Conservation (phyloP, 2,113 vertebrate genomes). For the Corythornis vintsioides region DNA sequence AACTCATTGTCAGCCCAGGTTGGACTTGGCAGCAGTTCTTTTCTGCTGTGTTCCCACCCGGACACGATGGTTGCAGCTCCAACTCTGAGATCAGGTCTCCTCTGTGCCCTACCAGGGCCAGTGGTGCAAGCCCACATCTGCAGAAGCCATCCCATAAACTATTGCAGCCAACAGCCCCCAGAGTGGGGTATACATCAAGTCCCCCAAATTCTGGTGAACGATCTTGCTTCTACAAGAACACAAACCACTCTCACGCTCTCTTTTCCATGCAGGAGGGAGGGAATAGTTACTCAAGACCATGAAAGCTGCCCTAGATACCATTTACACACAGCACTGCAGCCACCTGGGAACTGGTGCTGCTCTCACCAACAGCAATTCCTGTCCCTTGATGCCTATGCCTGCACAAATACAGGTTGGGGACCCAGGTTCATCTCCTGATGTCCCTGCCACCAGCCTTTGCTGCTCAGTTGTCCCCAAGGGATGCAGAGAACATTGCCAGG, state of each 20-base stretch:
- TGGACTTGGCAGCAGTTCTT: neutral
- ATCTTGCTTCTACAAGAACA: neutral
- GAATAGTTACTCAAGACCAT: neutral
- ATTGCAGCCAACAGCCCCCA: accelerated
- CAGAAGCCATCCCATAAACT: neutral
- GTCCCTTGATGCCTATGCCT: neutral
- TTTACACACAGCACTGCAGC: accelerated
- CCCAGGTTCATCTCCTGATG: neutral
- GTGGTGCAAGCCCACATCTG: neutral
- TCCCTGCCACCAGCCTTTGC: neutral
- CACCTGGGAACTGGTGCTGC: neutral
- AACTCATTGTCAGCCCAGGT: neutral
- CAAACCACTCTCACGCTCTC: neutral
- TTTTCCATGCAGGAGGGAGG: neutral
- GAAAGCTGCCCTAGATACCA: neutral
- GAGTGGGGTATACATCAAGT: accelerated
- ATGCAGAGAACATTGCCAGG: neutral
- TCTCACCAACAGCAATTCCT: neutral
- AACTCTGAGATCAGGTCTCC: neutral
- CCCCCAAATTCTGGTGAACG: neutral
- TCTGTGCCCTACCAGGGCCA: neutral
- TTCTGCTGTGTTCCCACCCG: neutral
- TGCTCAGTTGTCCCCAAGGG: neutral
- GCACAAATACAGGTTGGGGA: neutral
- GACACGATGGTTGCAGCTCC: neutral